A percentile compares a stretch with the other conserved stretches of the same genome.
These are phyloP conservation scores for Ciconia maguari DNA, from an alignment of 2,113 vertebrate genomes.

Conservation along the genomic window DNA sequence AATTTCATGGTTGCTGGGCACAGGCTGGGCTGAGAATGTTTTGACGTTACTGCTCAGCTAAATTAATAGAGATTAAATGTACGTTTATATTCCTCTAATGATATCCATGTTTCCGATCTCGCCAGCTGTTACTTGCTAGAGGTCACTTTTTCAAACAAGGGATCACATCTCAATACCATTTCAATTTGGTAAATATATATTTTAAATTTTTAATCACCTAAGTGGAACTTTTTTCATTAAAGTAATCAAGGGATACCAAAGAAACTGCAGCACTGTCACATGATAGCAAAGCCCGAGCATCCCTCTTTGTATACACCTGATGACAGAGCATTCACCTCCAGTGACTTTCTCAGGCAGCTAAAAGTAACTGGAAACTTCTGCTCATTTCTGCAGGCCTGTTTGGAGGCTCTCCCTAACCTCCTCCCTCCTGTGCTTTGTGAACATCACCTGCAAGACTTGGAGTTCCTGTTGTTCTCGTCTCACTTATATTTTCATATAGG, in stretches of 20 bases:
- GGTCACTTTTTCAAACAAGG: not conserved
- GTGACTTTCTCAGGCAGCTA: not conserved
- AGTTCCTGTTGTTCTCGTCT: not conserved
- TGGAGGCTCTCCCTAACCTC: not conserved
- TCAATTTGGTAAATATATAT: not conserved
- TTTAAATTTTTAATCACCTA: not conserved
- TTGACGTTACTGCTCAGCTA: not conserved
- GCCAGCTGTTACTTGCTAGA: not conserved
- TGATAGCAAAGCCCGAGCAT: not conserved
- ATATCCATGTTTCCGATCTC: not conserved
- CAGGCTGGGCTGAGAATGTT: not conserved
- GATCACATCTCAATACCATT: not conserved
- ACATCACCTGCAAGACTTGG: not conserved
- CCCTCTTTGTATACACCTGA: not conserved
- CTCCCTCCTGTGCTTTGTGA: not conserved
- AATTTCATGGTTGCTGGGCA: not conserved
- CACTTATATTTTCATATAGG: not conserved
- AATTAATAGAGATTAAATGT: not conserved
- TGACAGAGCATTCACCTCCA: not conserved
- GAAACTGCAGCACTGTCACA: not conserved
- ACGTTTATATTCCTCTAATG: not conserved
- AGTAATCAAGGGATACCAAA: not conserved
- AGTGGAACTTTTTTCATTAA: not conserved
- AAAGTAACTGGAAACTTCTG: not conserved
- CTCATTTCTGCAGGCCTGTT: not conserved